Base-by-base conservation (phyloP, 2,888 invertebrate genomes). In the Cheilosia vernalis region DNA sequence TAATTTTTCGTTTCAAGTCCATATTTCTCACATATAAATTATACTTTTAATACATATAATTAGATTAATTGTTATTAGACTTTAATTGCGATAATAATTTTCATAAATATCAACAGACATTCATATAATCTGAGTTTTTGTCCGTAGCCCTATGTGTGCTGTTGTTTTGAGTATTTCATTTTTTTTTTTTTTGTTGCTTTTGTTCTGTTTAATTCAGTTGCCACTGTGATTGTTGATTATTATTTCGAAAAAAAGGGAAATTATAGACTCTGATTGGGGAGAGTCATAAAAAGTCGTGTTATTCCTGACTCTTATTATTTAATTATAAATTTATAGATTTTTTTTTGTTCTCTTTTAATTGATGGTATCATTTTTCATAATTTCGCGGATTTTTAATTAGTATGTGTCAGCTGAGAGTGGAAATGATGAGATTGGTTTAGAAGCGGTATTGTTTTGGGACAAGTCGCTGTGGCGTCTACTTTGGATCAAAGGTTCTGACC, bases 261-360 rank as follows among this genome's bases (percentile, higher is more conserved):
- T 56, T 47, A 40, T 42, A 51, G 58, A 53, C 21, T 24, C 42
- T 58, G 64, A 58, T 72, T 72, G 40, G 42, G 19, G 42, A 15
- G 33, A 58, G 67, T 83, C 88, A 88, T 90, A 89, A 90, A 90
- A 89, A 90, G 87, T 89, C 90, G 88, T 90, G 90, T 90, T 88
- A 88, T 89, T 88, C 88, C 70, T 90, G 90, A 90, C 90, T 90
- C 90, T 90, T 90, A 90, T 90, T 90, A 90, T 90, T 90, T 90
- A 90, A 79, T 79, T 72, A 64, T 66, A 72, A 60, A 58, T 66
- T 78, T 63, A 78, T 76, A 60, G 60, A 67, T 67, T 67, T 55
- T 55, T 63, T 51, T n/a, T 51, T 37, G 27, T 6, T 30, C 9
- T 19, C 30, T 13, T 30, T 27, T 49, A 47, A 70, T 40, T 44